These are phyloP conservation scores for Trachelus iudaicus DNA, from an alignment of 2,888 invertebrate species.

Conservation along the genomic window DNA sequence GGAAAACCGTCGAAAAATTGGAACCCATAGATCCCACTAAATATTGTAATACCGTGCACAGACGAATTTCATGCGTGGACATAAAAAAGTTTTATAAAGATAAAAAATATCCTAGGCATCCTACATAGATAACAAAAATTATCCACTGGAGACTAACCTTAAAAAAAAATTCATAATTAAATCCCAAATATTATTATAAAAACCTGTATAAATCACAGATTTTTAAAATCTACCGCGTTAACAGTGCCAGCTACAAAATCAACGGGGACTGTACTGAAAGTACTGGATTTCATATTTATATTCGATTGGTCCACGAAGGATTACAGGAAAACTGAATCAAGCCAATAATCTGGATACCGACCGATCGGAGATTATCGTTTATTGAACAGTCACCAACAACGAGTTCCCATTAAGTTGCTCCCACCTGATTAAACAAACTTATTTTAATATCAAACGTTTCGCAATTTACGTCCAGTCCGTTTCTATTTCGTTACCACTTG, in stretches of 20 bases:
- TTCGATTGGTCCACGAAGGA: neutral
- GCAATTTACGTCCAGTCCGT: neutral
- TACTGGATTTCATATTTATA: neutral
- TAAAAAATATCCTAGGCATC: neutral
- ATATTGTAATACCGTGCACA: neutral
- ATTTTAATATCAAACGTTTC: neutral
- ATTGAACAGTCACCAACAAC: neutral
- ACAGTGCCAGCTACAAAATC: neutral
- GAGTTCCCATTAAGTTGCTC: neutral
- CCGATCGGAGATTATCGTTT: neutral
- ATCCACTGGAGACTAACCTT: neutral
- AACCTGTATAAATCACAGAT: neutral
- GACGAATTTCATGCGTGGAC: neutral
- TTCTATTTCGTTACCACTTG: neutral
- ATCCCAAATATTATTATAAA: neutral
- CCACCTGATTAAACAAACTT: neutral
- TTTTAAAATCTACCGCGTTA: neutral
- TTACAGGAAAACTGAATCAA: neutral
- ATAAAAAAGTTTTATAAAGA: neutral
- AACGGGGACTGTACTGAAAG: neutral
- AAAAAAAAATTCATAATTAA: neutral
- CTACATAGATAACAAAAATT: neutral
- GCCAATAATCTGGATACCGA: neutral
- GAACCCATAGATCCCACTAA: neutral
- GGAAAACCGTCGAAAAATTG: neutral